These are phyloP conservation scores for Anastrepha obliqua DNA, from an alignment of 1,140 invertebrate species.

Conservation along the genomic window DNA sequence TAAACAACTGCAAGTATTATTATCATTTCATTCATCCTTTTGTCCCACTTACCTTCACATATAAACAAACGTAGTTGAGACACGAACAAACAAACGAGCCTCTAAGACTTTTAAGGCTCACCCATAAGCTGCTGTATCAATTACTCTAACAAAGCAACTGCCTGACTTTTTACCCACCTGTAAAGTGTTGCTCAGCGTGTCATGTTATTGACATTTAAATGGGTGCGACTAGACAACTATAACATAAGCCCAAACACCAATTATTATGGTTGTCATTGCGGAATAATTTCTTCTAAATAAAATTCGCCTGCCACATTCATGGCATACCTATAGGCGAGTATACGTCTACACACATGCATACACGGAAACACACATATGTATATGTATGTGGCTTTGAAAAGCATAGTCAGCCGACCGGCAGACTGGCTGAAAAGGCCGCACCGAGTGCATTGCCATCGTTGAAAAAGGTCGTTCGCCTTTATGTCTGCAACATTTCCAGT, in stretches of 20 bases:
- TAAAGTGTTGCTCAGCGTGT: conserved; percentile 25
- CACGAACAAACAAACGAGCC: too few species aligned
- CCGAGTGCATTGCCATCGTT: conserved; percentile 58
- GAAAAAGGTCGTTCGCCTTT: conserved; percentile 73
- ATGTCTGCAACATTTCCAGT: conserved; percentile 63
- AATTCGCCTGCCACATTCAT: neutral
- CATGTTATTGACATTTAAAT: conserved; percentile 58
- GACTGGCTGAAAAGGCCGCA: conserved; percentile 35
- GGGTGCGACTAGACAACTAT: conserved; percentile 57
- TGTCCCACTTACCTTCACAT: too few species aligned
- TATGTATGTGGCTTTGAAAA: neutral
- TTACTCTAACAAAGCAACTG: neutral
- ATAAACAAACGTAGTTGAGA: too few species aligned
- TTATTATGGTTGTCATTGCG: neutral
- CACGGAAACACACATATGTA: neutral
- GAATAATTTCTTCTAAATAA: conserved; percentile 8
- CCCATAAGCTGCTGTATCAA: neutral
- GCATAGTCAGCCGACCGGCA: conserved; percentile 7
- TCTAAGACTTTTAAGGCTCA: too few species aligned
- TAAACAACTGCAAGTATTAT: too few species aligned
- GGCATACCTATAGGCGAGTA: conserved; percentile 9
- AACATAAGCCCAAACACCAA: neutral
- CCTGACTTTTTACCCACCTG: neutral
- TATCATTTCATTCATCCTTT: neutral
- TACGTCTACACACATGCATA: neutral